A percentile compares a stretch with the other conserved stretches of the same genome.
Evolutionary conservation across 2,888 invertebrate species (phyloP).

Genomic region (Lysandra bellargus): DNA sequence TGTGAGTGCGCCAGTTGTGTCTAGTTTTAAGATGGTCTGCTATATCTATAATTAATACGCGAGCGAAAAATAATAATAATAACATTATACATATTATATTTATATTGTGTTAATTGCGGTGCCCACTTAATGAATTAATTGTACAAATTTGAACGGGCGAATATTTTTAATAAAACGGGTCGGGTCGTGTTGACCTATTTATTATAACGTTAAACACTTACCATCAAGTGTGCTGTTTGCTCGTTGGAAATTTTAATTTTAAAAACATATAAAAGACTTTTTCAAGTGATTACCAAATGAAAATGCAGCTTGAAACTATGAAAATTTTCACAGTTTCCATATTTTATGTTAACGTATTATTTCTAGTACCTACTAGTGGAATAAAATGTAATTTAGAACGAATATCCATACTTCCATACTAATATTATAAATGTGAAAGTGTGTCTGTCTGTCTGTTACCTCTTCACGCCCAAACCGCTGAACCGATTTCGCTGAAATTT

Average conservation of each 20-base stretch:
- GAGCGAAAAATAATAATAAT: too few relatives aligned
- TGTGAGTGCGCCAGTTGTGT: not conserved
- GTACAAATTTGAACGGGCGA: constrained; percentile 24
- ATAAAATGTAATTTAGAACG: too few relatives aligned
- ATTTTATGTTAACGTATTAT: not conserved
- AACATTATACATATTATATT: too few relatives aligned
- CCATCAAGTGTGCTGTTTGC: not conserved
- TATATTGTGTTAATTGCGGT: not conserved
- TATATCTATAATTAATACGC: too few relatives aligned
- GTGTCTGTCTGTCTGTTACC: too few relatives aligned
- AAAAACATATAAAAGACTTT: not conserved
- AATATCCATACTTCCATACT: too few relatives aligned
- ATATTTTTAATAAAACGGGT: constrained; percentile 7
- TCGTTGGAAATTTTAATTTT: constrained; percentile 11
- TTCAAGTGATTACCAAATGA: constrained; percentile 4
- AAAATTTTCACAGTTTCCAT: not conserved
- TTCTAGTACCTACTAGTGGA: not conserved
- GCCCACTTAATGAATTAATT: not conserved
- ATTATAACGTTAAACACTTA: constrained; percentile 16
- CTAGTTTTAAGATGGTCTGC: not conserved
- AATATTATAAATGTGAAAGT: too few relatives aligned
- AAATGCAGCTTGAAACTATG: not conserved
- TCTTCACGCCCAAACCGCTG: too few relatives aligned
- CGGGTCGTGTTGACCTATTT: not conserved
- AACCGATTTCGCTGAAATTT: too few relatives aligned